These are phyloP conservation scores for Polyploca ridens DNA, from an alignment of 2,888 invertebrate genomes.

Conservation along the genomic window DNA sequence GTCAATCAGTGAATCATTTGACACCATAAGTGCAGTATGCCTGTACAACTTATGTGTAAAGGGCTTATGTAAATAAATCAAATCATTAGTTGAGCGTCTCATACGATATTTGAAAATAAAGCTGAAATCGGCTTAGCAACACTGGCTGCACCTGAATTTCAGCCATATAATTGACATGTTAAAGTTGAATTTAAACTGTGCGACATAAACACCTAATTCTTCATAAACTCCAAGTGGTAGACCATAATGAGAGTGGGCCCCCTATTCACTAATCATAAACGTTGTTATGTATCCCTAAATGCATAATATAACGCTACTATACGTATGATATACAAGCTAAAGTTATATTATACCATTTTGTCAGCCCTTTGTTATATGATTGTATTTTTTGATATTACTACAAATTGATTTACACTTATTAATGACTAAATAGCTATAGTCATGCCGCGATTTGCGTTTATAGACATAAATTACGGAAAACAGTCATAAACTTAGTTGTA, in stretches of 20 bases:
- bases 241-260: constrained; percentile 49
- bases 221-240: constrained; percentile 35
- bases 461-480: no score
- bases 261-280: constrained; percentile 65
- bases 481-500: no score
- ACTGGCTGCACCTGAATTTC: background rate
- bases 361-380: constrained; percentile 53
- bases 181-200: background rate
- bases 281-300: constrained; percentile 75
- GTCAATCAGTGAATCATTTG: no score
- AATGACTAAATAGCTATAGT: no score
- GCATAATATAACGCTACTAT: constrained; percentile 76
- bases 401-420: background rate
- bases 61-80: no score
- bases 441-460: no score
- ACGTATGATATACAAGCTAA: constrained; percentile 73
- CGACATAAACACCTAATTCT: constrained; percentile 19
- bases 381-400: background rate
- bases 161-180: background rate
- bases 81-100: no score
- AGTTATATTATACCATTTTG: constrained; percentile 76
- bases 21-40: no score
- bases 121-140: background rate
- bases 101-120: background rate
- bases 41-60: no score